A percentile compares a stretch with the other conserved stretches of the same genome.
These are phyloP conservation scores for Malacoraja senta DNA, from an alignment of 2,797 vertebrate genomes.

Conservation along the genomic window DNA sequence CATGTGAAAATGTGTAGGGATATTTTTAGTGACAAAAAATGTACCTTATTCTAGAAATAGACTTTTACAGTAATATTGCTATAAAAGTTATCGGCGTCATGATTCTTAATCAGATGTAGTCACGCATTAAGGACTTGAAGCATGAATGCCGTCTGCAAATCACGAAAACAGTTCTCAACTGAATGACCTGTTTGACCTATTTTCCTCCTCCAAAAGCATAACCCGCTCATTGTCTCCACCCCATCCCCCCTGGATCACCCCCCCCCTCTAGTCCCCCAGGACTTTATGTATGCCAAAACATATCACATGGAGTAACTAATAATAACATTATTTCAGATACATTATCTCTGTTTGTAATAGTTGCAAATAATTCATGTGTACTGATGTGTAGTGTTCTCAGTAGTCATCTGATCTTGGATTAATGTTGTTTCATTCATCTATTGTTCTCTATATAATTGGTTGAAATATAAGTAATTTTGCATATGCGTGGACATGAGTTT, in stretches of 20 bases:
- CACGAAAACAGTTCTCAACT: neutral
- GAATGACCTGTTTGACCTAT: neutral
- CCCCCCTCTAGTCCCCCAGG: neutral
- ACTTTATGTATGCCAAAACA: neutral
- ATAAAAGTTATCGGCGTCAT: neutral
- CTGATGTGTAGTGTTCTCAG: neutral
- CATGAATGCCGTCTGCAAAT: neutral
- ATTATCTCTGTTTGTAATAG: neutral
- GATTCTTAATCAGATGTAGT: neutral
- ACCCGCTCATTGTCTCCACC: too few species aligned
- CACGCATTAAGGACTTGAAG: neutral
- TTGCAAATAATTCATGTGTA: neutral
- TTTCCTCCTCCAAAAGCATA: neutral
- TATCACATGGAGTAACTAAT: neutral
- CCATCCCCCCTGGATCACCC: too few species aligned
- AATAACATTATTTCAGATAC: neutral
- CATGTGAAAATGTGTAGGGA: neutral
- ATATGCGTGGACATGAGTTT: neutral
- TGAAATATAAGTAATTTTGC: neutral
- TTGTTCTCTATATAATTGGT: neutral
- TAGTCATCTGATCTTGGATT: neutral
- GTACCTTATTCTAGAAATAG: neutral
- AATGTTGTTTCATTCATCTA: neutral
- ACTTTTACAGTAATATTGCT: neutral
- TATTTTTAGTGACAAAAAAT: conserved; percentile 14